Percentiles rank a stretch among this genome's conserved stretches.
phyloP scores from a whole-genome alignment of 2,888 invertebrate species.

The Synergus itoensis region DNA sequence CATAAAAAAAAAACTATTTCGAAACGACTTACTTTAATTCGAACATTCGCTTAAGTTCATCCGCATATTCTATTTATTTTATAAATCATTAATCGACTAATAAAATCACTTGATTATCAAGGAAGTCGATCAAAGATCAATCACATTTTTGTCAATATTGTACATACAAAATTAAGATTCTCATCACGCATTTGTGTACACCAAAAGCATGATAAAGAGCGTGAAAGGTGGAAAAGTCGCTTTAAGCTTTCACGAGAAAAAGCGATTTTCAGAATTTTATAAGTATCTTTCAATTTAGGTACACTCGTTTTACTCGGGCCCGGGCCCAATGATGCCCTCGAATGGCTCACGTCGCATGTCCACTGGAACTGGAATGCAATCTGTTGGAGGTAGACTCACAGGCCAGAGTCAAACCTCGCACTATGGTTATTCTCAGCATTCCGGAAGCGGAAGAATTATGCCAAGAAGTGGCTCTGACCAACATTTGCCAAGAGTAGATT shows the following conservation, averaged over 20 bases:
- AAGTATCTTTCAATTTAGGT: constrained; percentile 79
- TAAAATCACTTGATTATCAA: not conserved
- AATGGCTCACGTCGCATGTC: constrained; percentile 82
- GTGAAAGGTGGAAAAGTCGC: constrained; percentile 41
- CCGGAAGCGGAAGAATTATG: constrained; percentile 80
- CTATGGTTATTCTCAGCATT: constrained; percentile 79
- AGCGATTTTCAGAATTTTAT: not conserved
- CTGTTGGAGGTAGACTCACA: constrained; percentile 72
- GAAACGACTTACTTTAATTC: not conserved
- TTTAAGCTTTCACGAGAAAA: constrained; percentile 15
- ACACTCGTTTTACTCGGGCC: constrained; percentile 90
- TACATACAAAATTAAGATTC: not conserved
- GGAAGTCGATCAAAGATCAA: not conserved
- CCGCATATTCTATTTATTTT: not conserved
- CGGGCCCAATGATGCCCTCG: constrained; percentile 79
- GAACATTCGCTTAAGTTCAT: not conserved
- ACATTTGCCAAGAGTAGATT: constrained; percentile 92
- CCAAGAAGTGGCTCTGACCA: constrained; percentile 96
- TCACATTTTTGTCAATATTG: not conserved
- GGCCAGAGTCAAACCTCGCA: constrained; percentile 78
- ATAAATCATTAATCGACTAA: not conserved
- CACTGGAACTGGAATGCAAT: constrained; percentile 81
- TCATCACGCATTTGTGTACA: not conserved
- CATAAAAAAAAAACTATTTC: not conserved
- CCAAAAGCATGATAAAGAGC: not conserved